phyloP scores from a whole-genome alignment of 1,140 invertebrate species.

The Bombus fervidus region DNA sequence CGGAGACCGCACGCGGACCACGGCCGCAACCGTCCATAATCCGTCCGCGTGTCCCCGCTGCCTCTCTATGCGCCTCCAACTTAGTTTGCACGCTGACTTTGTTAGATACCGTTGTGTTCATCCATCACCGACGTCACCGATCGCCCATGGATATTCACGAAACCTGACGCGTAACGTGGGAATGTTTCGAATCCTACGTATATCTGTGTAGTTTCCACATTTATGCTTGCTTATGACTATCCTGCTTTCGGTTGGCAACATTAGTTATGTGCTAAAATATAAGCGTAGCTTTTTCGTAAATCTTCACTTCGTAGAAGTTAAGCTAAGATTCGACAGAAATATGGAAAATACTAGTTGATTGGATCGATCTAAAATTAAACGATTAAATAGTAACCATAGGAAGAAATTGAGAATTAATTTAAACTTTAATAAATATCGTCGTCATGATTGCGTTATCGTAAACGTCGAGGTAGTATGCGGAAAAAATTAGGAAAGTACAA shows the following conservation, averaged over 20 bases:
- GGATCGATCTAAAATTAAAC: too few species aligned
- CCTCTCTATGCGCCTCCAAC: slow-evolving; percentile 27
- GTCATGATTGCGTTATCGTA: too few species aligned
- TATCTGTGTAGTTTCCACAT: not conserved
- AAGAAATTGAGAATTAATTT: too few species aligned
- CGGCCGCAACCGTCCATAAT: slow-evolving; percentile 62
- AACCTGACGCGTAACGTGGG: slow-evolving; percentile 22
- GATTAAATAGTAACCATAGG: too few species aligned
- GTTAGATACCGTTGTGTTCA: slow-evolving; percentile 60
- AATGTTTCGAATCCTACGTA: slow-evolving; percentile 4
- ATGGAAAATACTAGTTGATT: too few species aligned
- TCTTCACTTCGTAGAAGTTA: too few species aligned
- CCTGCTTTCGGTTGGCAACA: not conserved
- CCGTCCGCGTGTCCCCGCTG: slow-evolving; percentile 44
- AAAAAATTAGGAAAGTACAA: too few species aligned
- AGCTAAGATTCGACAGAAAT: too few species aligned
- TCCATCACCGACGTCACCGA: slow-evolving; percentile 36
- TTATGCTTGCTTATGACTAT: not conserved
- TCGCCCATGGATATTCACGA: not conserved
- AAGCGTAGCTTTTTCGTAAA: not conserved
- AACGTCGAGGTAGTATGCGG: too few species aligned
- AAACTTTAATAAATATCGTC: too few species aligned
- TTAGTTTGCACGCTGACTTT: slow-evolving; percentile 67
- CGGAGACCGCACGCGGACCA: slow-evolving; percentile 63
- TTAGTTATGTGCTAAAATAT: not conserved